Base-by-base conservation (phyloP, 2,113 vertebrate species). In the Chloropsis hardwickii region DNA sequence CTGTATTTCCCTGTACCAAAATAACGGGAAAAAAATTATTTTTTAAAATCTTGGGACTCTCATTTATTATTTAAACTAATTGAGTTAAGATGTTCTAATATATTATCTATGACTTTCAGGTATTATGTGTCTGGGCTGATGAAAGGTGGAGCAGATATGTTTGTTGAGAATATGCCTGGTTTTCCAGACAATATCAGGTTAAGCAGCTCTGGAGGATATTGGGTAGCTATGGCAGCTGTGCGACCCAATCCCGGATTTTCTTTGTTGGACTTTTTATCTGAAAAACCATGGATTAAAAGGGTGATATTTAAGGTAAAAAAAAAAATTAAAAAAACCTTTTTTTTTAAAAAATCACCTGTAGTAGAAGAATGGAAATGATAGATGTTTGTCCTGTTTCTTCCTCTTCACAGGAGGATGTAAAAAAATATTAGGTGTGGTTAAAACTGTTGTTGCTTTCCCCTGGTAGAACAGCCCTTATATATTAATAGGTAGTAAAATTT, bases 61-160 rank as follows among this genome's bases (percentile, higher is more conserved):
- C 6, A 31, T 57, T 80, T 90, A 19, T 60, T 73, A 29, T 27
- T 51, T 48, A 27, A 35, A 42, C 37, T 70, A 25, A 12, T 72
- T 80, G 29, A 61, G 27, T 92, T 85, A 54, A 92, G 33, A 42
- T 91, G 44, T 77, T 60, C 37, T 95, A 77, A 90, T 54, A 21
- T 87, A 1, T 22, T 76, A 2, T 95, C 61, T 89, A 0, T 90
- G 54, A 65, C 54, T 97, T 96, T 90, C 95, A 99, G 99, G 78
- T 99, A 99, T 88, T 99, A 99, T 3, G 98, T 99, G 21, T 99
- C 99, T 22, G 99, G 99, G 24, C 97, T 99, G 31, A 99, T 99
- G 96, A 99, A 99, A 95, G 99, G 99, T 29, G 99, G 99, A 50
- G 99, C 99, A 96, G 99, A 99, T 95, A 98, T 99, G 28, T 99